Conservation (phyloP, 2,113 vertebrate species). For the Archilochus colubris region DNA sequence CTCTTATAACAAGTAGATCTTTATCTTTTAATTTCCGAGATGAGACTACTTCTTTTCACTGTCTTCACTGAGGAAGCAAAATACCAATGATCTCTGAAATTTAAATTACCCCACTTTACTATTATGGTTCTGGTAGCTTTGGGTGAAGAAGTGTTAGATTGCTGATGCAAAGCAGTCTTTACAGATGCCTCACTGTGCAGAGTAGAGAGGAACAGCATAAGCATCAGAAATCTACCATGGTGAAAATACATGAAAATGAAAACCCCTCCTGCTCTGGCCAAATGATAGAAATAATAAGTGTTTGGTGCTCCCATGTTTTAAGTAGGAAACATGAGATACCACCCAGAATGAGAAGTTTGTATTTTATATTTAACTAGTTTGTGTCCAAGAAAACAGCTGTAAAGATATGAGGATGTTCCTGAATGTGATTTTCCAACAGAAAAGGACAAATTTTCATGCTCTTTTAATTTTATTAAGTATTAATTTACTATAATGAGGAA, state of each 20-base stretch:
- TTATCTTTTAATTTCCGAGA: neutral
- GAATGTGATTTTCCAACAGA: neutral
- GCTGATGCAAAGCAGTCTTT: neutral
- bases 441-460: neutral
- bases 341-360: neutral
- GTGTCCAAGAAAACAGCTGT: neutral
- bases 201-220: neutral
- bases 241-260: neutral
- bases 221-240: neutral
- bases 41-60: neutral
- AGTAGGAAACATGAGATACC: neutral
- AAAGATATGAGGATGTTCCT: neutral
- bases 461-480: neutral
- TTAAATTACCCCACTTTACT: neutral
- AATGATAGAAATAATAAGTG: neutral
- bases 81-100: neutral
- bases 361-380: neutral
- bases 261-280: neutral
- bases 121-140: neutral
- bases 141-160: neutral
- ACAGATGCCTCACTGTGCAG: neutral
- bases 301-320: neutral
- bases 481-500: neutral
- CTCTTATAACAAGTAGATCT: neutral
- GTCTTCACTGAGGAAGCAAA: neutral